Percentiles rank a stretch among this genome's conserved stretches.
Conservation (phyloP, 2,888 invertebrate genomes). For the Leptodirus hochenwartii region DNA sequence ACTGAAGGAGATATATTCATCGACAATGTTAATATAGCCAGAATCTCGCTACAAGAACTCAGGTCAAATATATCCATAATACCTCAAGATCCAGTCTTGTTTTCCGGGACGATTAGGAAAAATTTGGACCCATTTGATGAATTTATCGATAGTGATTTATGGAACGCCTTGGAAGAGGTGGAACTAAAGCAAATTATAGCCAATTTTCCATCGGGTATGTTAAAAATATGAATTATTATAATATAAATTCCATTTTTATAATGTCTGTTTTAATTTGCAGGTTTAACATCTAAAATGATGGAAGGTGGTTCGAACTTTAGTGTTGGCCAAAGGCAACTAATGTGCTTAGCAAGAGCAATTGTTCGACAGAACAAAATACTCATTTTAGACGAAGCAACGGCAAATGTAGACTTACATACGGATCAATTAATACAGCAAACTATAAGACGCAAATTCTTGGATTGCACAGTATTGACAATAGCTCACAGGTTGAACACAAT, state of each 20-base stretch:
- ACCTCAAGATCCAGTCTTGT: constrained; percentile 70
- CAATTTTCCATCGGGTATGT: constrained; percentile 26
- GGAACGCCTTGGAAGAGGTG: constrained; percentile 67
- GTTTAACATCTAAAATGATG: too few species aligned
- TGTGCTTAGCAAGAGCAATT: constrained; percentile 33
- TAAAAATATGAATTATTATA: too few species aligned
- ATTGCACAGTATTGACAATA: constrained; percentile 62
- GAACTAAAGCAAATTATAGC: constrained; percentile 49
- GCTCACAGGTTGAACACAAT: constrained; percentile 67
- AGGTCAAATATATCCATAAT: constrained; percentile 64
- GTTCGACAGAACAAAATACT: constrained; percentile 28
- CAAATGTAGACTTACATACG: constrained; percentile 31
- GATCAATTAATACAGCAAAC: constrained; percentile 35
- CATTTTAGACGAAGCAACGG: constrained; percentile 34
- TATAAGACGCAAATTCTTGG: constrained; percentile 48
- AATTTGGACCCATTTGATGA: constrained; percentile 78
- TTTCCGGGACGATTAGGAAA: constrained; percentile 68
- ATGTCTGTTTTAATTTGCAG: too few species aligned
- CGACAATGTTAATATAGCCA: constrained; percentile 53
- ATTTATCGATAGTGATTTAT: constrained; percentile 56
- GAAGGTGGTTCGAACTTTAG: constrained; percentile 31
- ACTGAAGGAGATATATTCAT: constrained; percentile 57
- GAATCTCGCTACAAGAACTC: constrained; percentile 53
- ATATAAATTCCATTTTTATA: too few species aligned
- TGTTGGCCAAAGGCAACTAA: constrained; percentile 33